These are phyloP conservation scores for Odontothrips loti DNA, from an alignment of 2,888 invertebrate species.

Conservation along the genomic window DNA sequence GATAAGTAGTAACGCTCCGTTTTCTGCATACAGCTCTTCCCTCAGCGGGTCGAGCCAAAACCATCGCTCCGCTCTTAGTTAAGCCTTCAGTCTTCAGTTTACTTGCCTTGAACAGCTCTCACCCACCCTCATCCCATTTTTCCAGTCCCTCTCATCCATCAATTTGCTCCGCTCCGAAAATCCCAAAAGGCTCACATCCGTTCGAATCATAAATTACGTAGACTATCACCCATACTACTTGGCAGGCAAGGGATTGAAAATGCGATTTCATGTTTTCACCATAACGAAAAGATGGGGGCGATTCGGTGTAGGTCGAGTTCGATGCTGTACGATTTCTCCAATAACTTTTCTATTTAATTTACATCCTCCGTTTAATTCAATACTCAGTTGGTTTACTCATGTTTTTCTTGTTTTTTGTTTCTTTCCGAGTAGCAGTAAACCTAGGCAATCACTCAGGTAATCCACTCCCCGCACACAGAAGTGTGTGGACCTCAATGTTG, in stretches of 20 bases:
- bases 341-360: too few relatives aligned
- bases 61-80: background rate
- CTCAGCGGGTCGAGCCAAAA: background rate
- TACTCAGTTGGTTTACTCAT: background rate
- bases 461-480: background rate
- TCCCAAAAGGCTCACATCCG: too few relatives aligned
- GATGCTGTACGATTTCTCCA: too few relatives aligned
- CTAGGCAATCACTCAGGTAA: conserved; percentile 24
- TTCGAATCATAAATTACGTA: too few relatives aligned
- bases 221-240: too few relatives aligned
- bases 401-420: conserved; percentile 27
- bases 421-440: conserved; percentile 26
- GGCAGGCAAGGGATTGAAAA: background rate
- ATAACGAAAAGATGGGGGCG: background rate
- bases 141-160: too few relatives aligned
- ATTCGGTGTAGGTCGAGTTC: too few relatives aligned
- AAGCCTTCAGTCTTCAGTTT: background rate
- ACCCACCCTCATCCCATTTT: background rate
- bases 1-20: too few relatives aligned
- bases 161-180: too few relatives aligned
- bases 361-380: too few relatives aligned
- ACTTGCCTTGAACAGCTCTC: background rate
- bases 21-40: background rate
- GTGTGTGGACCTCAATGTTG: conserved; percentile 23
- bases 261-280: conserved; percentile 18